Conservation (phyloP, 1,140 invertebrate species). For the Ceratina calcarata region DNA sequence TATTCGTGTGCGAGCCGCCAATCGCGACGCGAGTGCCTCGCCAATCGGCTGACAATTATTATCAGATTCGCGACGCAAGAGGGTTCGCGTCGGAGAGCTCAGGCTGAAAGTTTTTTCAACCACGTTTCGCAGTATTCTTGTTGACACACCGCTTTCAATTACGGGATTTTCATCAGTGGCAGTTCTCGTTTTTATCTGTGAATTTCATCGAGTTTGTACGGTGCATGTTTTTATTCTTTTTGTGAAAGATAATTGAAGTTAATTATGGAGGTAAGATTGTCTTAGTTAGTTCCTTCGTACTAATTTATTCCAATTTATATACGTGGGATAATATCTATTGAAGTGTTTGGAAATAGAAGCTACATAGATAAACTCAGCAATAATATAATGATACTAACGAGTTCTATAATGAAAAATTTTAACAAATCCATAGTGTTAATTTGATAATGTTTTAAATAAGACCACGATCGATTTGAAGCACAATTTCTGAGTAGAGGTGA, state of each 20-base stretch:
- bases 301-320: too few species aligned
- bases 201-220: not conserved
- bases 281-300: too few species aligned
- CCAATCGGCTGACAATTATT: not conserved
- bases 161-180: too few species aligned
- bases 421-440: too few species aligned
- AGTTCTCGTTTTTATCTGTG: not conserved
- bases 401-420: too few species aligned
- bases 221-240: not conserved
- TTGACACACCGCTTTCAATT: too few species aligned
- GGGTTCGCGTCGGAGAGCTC: not conserved
- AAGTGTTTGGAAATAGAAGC: too few species aligned
- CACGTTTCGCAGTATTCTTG: not conserved
- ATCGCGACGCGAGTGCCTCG: slow-evolving; percentile 48
- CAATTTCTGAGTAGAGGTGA: not conserved
- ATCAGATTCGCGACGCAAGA: not conserved
- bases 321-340: too few species aligned
- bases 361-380: too few species aligned
- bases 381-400: too few species aligned
- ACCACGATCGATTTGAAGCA: too few species aligned
- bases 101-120: not conserved
- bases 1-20: slow-evolving; percentile 60
- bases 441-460: too few species aligned
- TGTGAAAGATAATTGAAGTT: not conserved
- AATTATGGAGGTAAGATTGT: slow-evolving; percentile 55